A percentile compares a stretch with the other conserved stretches of the same genome.
These are phyloP conservation scores for Eupelmus urozonus DNA, from an alignment of 2,888 invertebrate species.

Conservation along the genomic window DNA sequence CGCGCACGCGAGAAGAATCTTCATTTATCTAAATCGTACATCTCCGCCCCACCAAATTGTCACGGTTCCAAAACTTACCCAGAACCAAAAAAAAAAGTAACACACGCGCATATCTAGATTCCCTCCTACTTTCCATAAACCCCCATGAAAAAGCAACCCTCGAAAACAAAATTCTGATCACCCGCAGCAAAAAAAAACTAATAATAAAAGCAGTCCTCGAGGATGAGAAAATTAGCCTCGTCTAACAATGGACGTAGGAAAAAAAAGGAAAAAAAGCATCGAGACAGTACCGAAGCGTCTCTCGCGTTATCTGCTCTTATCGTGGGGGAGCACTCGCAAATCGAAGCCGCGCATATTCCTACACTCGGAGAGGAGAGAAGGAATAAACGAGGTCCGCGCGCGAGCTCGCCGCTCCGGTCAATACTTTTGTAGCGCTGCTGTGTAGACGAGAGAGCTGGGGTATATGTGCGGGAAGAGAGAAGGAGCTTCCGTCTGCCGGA, in stretches of 20 bases:
- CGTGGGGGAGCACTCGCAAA: conserved; percentile 27
- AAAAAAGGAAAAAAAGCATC: neutral
- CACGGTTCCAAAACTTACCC: conserved; percentile 19
- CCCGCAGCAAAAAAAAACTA: neutral
- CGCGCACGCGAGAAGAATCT: neutral
- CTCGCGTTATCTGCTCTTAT: conserved; percentile 53
- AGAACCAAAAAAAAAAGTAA: neutral
- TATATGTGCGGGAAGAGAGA: too few species aligned
- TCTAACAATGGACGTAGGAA: neutral
- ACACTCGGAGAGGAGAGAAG: neutral
- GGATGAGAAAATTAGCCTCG: conserved; percentile 26
- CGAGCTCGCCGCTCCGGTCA: conserved; percentile 28
- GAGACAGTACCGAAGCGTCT: conserved; percentile 3
- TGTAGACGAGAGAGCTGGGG: too few species aligned
- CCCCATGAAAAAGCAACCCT: too few species aligned
- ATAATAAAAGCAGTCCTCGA: neutral
- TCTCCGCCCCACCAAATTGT: conserved; percentile 35
- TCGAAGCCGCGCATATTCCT: conserved; percentile 17
- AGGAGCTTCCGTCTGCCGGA: too few species aligned
- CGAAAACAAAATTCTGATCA: conserved; percentile 22
- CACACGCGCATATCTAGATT: neutral
- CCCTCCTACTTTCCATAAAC: neutral
- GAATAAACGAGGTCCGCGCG: neutral
- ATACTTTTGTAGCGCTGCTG: conserved; percentile 50
- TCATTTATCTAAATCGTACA: conserved; percentile 48